Base-by-base conservation (phyloP, 2,888 invertebrate species). In the Argyresthia albistria region DNA sequence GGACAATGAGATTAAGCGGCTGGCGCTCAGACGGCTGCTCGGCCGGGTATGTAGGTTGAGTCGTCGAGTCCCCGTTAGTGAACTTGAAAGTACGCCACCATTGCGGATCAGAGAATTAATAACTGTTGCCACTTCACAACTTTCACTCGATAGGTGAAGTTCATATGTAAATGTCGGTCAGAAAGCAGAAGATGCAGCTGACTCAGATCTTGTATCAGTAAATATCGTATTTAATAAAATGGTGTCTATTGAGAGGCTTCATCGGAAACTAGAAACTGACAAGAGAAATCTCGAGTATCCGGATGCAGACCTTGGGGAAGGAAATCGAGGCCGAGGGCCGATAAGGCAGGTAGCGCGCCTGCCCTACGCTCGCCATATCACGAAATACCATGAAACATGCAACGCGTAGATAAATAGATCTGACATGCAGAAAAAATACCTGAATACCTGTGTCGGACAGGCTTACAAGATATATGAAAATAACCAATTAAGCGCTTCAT, bases 251-350 rank as follows among this genome's bases (percentile, higher is more conserved):
- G 25, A 53, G 46, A 50, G 50, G 62, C 60, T 70, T 68, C 67
- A 66, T 73, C 65, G 69, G 68, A 66, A 72, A 73, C 68, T 71
- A 73, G 71, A 71, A 72, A 76, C 70, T 73, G 71, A 70, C 65
- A 73, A 76, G 78, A 78, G 81, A 80, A 79, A 80, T 78, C 77
- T 78, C 64, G 59, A 59, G 62, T 69, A 80, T 81, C 79, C 80
- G 78, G 75, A 65, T 63, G 65, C 63, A 65, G 67, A 67, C 76
- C 75, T 80, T 76, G 73, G 66, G 70, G 72, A 69, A 73, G 70
- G 70, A 72, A 76, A 75, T 68, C 72, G 73, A 75, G 71, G 75
- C 66, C 66, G 60, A 57, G 57, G 53, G 55, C 54, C 60, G 67
- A 64, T 66, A 65, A 62, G 65, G 67, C 78, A 80, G 80, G 80